These are phyloP conservation scores for Hybos culiciformis DNA, from an alignment of 2,888 invertebrate genomes.

Conservation along the genomic window DNA sequence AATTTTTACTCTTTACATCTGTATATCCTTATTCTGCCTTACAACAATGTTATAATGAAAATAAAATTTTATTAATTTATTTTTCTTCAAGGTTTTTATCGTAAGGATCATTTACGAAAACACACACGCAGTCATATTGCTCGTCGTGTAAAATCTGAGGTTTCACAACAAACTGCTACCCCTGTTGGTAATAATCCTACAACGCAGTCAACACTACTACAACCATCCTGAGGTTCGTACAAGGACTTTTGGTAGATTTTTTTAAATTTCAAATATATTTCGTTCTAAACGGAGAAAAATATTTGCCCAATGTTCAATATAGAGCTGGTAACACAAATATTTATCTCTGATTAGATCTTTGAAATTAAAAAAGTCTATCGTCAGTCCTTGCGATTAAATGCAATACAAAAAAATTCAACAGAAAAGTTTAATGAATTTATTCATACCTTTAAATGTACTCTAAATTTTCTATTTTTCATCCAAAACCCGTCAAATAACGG, in stretches of 20 bases:
- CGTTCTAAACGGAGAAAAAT: background rate
- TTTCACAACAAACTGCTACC: slow-evolving; percentile 52
- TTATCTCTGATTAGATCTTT: background rate
- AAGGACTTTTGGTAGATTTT: slow-evolving; percentile 38
- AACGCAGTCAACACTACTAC: slow-evolving; percentile 29
- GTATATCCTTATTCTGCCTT: too few relatives aligned
- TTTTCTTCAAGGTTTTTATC: slow-evolving; percentile 53
- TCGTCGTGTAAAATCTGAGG: slow-evolving; percentile 68
- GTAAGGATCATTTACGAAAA: slow-evolving; percentile 75
- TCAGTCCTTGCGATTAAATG: background rate
- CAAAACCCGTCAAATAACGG: too few relatives aligned
- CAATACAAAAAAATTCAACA: background rate
- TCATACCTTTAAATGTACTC: too few relatives aligned
- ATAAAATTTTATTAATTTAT: too few relatives aligned
- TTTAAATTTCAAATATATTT: slow-evolving; percentile 1
- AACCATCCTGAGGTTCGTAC: slow-evolving; percentile 39
- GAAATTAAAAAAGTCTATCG: background rate
- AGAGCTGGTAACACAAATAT: too few relatives aligned
- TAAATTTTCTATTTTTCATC: too few relatives aligned
- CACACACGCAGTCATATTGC: slow-evolving; percentile 77
- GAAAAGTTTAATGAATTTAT: too few relatives aligned
- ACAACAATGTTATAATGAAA: too few relatives aligned
- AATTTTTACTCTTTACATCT: too few relatives aligned
- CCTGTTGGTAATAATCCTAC: slow-evolving; percentile 31
- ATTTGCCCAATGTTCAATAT: background rate